Percentiles rank a stretch among this genome's conserved stretches.
These are phyloP conservation scores for Operophtera brumata DNA, from an alignment of 2,888 invertebrate genomes.

Conservation along the genomic window DNA sequence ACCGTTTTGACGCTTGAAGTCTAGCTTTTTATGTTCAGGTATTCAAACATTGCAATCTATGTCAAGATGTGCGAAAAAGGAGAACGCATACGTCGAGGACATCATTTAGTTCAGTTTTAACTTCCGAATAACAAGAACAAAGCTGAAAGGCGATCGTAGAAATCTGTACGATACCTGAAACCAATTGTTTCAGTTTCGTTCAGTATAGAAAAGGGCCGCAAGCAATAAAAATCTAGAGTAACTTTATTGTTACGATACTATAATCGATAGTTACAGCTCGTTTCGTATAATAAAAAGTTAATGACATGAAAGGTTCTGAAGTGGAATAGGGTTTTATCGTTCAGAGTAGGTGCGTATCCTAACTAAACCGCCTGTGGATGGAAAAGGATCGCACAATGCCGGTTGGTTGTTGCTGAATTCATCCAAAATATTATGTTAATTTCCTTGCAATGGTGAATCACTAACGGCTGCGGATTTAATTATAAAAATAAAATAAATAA, in stretches of 20 bases:
- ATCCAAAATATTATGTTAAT: no score
- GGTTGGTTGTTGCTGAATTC: no score
- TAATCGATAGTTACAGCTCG: conserved; percentile 19
- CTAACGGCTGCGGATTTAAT: no score
- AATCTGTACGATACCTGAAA: not conserved
- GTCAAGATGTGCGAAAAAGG: not conserved
- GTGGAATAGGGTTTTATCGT: conserved; percentile 3
- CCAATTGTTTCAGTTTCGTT: not conserved
- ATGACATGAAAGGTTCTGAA: conserved; percentile 11
- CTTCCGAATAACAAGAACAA: no score
- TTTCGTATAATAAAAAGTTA: conserved; percentile 18
- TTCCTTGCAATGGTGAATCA: no score
- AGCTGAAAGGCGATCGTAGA: not conserved
- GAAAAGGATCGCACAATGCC: no score
- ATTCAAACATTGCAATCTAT: not conserved
- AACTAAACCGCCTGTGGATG: no score
- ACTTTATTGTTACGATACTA: conserved; percentile 12
- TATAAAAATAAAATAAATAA: no score
- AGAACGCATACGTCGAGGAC: not conserved
- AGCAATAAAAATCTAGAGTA: conserved; percentile 13
- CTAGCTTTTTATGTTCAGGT: not conserved
- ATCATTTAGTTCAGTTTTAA: not conserved
- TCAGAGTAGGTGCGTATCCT: not conserved
- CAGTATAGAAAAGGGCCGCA: not conserved
- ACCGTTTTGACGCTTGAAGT: not conserved